Conservation (phyloP, 92 coral and sea anemone species). For the Zoanthus sansibaricus region DNA sequence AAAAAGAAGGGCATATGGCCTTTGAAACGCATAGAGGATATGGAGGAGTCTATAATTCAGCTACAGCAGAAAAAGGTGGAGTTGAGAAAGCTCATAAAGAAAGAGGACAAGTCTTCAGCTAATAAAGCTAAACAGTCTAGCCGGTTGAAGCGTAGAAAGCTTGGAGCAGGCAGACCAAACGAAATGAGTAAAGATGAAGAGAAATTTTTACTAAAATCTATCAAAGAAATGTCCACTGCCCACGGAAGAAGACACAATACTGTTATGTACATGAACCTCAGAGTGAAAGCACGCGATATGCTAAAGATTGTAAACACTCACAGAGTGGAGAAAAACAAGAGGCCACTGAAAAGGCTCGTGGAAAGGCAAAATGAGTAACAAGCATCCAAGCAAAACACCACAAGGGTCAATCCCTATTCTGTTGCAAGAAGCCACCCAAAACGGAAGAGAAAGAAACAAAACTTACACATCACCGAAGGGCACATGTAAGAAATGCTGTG, state of each 20-base stretch:
- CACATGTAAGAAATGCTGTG: too few relatives aligned
- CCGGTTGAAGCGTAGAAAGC: constrained; percentile 67
- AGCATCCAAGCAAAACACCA: constrained; percentile 79
- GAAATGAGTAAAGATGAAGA: constrained; percentile 70
- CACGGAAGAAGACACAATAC: constrained; percentile 66
- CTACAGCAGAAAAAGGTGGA: too few relatives aligned
- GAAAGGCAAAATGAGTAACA: constrained; percentile 60
- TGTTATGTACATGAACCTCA: not conserved
- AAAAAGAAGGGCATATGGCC: too few relatives aligned
- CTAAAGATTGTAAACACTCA: constrained; percentile 65
- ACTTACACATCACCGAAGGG: too few relatives aligned
- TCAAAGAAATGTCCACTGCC: constrained; percentile 65
- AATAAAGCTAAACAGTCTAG: constrained; percentile 50
- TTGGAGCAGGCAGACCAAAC: constrained; percentile 54
- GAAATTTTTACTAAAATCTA: constrained; percentile 52
- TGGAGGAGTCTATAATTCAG: too few relatives aligned
- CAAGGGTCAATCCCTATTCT: too few relatives aligned
- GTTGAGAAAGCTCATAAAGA: too few relatives aligned
- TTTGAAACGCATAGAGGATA: too few relatives aligned
- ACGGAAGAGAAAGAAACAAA: too few relatives aligned
- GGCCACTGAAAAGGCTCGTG: constrained; percentile 54
- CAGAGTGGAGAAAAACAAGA: constrained; percentile 56
- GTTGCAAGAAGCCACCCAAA: too few relatives aligned
- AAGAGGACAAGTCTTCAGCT: constrained; percentile 34
- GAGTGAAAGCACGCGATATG: too few relatives aligned